phyloP scores from a whole-genome alignment of 2,113 vertebrate genomes.

The Phasianus colchicus region DNA sequence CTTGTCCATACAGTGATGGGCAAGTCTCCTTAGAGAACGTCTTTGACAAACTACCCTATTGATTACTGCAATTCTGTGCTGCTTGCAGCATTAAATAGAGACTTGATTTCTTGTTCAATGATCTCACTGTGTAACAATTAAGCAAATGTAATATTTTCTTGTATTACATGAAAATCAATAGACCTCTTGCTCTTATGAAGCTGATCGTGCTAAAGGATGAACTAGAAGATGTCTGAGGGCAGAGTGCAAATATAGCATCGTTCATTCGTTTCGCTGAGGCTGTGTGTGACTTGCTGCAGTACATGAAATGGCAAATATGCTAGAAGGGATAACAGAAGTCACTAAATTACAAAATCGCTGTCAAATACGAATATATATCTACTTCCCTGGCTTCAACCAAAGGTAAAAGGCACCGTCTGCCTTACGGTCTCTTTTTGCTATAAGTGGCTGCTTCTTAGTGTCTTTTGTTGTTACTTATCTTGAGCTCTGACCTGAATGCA shows the following conservation, averaged over 20 bases:
- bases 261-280: conserved; percentile 33
- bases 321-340: background rate
- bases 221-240: conserved; percentile 67
- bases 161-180: conserved; percentile 98
- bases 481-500: background rate
- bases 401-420: background rate
- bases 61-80: conserved; percentile 86
- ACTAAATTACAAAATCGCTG: background rate
- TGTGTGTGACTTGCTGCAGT: background rate
- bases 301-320: background rate
- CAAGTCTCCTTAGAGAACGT: conserved; percentile 83
- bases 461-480: background rate
- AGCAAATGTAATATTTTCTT: conserved; percentile 95
- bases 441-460: background rate
- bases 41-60: conserved; percentile 96
- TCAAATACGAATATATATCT: background rate
- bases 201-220: conserved; percentile 82
- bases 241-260: conserved; percentile 67
- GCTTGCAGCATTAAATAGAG: conserved; percentile 89
- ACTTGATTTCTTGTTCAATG: conserved; percentile 89
- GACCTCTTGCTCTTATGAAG: conserved; percentile 86
- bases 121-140: conserved; percentile 91
- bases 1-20: conserved; percentile 73
- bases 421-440: background rate
- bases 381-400: background rate